Evolutionary conservation across 2,113 vertebrate genomes (phyloP), one percentile per base, ranked within the genome.

Genomic region (Corythornis vintsioides): DNA sequence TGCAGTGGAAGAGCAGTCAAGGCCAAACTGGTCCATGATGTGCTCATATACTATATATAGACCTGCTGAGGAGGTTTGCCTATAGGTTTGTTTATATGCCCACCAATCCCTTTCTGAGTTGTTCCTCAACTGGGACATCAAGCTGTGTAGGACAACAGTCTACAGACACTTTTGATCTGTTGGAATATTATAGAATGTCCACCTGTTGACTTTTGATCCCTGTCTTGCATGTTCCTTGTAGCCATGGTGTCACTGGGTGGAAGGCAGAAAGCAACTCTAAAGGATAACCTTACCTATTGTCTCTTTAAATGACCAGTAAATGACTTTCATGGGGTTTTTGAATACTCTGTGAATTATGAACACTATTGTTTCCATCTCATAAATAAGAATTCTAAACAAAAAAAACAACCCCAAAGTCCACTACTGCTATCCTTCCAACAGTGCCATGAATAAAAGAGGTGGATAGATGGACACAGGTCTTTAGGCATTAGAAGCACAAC

Each of bases 1-100:
- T 4, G 6, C 40, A 79, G 18, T 7, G 7, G 53, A 74, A 57
- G 53, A 72, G 24, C 17, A 88, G 74, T 33, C 16, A 48, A 73
- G 33, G 31, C 10, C 47, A 80, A 67, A 59, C 21, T 6, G 18
- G 24, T 59, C 25, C 15, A 35, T 9, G 22, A 76, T 52, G 43
- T 66, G n/a, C 47, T 52, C n/a, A 29, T 5, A 38, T 1, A 52
- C 0, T 38, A 26, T 4, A 38, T 1, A 52, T 0, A 79, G 42
- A 33, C 5, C 45, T 61, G n/a, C 25, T 15, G 18, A 71, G 81
- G 81, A 60, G 9, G 4, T 78, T 63, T 77, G 21, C 15, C 47
- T 35, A 35, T 35, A 35, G 35, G 35, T 35, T 35, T 35, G 35
- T 8, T 35, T 71, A 3, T 9, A 6, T 11, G 31, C 4, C 26